Base-by-base conservation (phyloP, 2,888 invertebrate species). In the Serripes groenlandicus region DNA sequence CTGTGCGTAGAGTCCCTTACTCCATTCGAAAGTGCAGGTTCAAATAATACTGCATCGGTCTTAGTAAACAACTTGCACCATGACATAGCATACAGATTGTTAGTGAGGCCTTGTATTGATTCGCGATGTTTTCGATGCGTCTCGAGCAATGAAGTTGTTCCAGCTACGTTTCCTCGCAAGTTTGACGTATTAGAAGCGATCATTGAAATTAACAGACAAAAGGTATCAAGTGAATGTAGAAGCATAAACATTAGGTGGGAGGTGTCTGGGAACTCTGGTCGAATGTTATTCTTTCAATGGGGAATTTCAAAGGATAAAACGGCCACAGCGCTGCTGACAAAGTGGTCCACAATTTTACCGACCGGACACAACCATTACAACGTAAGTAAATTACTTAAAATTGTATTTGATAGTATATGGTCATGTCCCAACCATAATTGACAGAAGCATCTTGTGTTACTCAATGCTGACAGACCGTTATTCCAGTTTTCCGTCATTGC, bases 31-130 rank as follows among this genome's bases (percentile, higher is more conserved):
- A 62, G 21, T 18, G 62, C 7, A 4, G 7, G 34, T 34, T 62
- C 62, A 3, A n/a, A n/a, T 21, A 34, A 34, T 1, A 32, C 32
- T 28, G 62, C 62, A 3, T 62, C 62, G 34, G 11, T 62, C 34
- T 5, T 2, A 3, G 15, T 62, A 28, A 28, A 62, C 21, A 3
- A 2, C 62, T 5, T 34, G 1, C 32, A 7, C 21, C 28, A 30
- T 7, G 26, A 34, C 3, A 11, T 9, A 3, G 26, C 11, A 7
- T 62, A 34, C 21, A 30, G 62, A 21, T 4, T 62, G 4, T 34
- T 62, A 28, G 62, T 62, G 11, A 30, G 62, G 3, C 62, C 62
- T 28, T 62, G 62, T 34, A 62, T 62, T 32, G 62, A 21, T 26
- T 58, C 58, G 3, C 32, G n/a, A 2, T 62, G 62, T 28, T 34